Base-by-base conservation (phyloP, 2,888 invertebrate genomes). In the Polymixis flavicincta region DNA sequence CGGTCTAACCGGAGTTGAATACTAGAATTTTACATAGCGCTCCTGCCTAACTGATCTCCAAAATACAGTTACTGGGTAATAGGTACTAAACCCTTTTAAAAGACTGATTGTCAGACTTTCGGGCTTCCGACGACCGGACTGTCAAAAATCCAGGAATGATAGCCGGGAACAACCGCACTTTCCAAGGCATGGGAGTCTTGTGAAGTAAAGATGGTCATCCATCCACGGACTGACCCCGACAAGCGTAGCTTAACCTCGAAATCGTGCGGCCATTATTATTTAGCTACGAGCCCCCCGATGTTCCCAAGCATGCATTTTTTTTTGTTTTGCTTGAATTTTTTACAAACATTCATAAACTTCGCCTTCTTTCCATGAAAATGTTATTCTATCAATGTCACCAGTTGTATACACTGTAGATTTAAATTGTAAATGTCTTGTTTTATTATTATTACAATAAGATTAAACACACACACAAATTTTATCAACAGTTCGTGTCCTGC, bases 401-500 rank as follows among this genome's bases (percentile, higher is more conserved):
- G 14, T 19, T 25, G 9, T 71, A 25, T 32, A 19, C 45, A 25
- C 9, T 8, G 25, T 48, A 42, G 2, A 66, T 59, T 54, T 54
- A 54, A 45, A 19, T 48, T 54, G 32, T 9, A 14, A 70, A 32
- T 19, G 17, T 48, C 28, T 74, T 54, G 54, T 50, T 57, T 66
- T 19, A 59, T n/a, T 55, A 55, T 66, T 19, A 59, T n/a, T 55
- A 55, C 66, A 76, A 52, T 75, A 55, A 45, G 37, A 25, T 45
- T 28, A 67, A 19, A 13, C 25, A 37, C 55, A 28, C 37, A 57
- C 50, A 48, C 42, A 82, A 54, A 82, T 77, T 42, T 68, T 82
- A 77, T 69, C 64, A 82, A 50, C 64, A 59, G 55, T 77, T 77
- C 57, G 59, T 68, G 54, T 50, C 57, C 42, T 68, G 63, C 3